These are phyloP conservation scores for Sinhomidia bicolor DNA, from an alignment of 2,888 invertebrate species.

Conservation along the genomic window DNA sequence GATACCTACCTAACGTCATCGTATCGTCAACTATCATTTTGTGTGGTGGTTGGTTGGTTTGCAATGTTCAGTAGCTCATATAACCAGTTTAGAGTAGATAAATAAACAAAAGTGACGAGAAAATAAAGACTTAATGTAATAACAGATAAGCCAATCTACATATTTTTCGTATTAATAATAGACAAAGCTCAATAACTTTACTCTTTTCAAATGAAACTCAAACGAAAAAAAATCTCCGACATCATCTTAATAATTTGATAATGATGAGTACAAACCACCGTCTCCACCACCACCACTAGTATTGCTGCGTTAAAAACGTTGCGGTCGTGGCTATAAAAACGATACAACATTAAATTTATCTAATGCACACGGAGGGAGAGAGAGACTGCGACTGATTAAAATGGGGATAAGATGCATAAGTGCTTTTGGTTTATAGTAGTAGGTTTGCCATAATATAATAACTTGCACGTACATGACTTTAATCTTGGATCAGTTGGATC, in stretches of 20 bases:
- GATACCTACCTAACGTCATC: too few species aligned
- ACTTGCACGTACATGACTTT: too few species aligned
- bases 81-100: neutral
- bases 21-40: neutral
- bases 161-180: neutral
- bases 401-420: conserved; percentile 25
- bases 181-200: neutral
- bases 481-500: conserved; percentile 26
- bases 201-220: neutral
- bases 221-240: neutral
- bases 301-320: neutral
- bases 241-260: conserved; percentile 2
- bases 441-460: too few species aligned
- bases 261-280: neutral
- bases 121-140: neutral
- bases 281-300: neutral
- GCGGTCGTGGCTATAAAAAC: neutral
- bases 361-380: neutral
- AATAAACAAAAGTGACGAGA: neutral
- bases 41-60: too few species aligned
- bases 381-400: conserved; percentile 45
- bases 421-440: neutral
- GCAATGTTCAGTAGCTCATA: neutral
- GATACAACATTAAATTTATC: neutral
- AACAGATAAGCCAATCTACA: neutral